These are phyloP conservation scores for Maccullochella peelii DNA, from an alignment of 2,113 vertebrate species.

Conservation along the genomic window DNA sequence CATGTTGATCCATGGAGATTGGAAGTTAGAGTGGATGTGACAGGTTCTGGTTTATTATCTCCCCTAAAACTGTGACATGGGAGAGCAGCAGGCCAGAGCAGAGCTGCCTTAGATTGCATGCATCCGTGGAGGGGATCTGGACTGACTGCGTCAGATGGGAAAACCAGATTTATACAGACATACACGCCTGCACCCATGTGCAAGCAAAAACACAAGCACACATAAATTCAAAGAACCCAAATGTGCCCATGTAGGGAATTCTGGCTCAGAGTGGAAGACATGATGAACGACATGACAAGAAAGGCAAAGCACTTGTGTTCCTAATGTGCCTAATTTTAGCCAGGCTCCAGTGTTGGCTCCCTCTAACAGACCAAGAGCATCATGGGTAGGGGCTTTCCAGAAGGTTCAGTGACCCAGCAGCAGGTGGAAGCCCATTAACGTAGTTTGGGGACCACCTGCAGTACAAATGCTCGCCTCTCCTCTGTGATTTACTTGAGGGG, in stretches of 20 bases:
- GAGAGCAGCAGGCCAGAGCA: constrained; percentile 41
- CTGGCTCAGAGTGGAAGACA: constrained; percentile 36
- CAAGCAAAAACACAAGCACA: constrained; percentile 19
- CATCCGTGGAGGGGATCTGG: constrained; percentile 26
- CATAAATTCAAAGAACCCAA: constrained; percentile 42
- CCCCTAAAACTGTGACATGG: constrained; percentile 60
- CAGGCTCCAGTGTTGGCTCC: constrained; percentile 34
- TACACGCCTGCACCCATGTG: constrained; percentile 4
- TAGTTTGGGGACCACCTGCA: constrained; percentile 78
- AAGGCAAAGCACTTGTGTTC: constrained; percentile 53
- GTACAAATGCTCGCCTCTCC: constrained; percentile 69
- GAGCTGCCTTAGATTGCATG: constrained; percentile 23
- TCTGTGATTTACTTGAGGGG: constrained; percentile 77
- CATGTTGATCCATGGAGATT: constrained; percentile 63
- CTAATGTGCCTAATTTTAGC: constrained; percentile 67
- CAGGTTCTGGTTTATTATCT: constrained; percentile 76
- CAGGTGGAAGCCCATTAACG: constrained; percentile 79
- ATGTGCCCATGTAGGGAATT: constrained; percentile 39
- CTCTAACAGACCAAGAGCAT: constrained; percentile 42
- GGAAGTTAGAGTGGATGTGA: constrained; percentile 67
- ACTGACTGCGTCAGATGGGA: constrained; percentile 31
- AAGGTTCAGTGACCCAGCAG: constrained; percentile 80
- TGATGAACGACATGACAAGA: constrained; percentile 66
- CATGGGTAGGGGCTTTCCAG: constrained; percentile 58
- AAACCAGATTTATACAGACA: constrained; percentile 40